Percentiles rank a stretch among this genome's conserved stretches.
These are phyloP conservation scores for Athetis lepigone DNA, from an alignment of 2,888 invertebrate species.

Conservation along the genomic window DNA sequence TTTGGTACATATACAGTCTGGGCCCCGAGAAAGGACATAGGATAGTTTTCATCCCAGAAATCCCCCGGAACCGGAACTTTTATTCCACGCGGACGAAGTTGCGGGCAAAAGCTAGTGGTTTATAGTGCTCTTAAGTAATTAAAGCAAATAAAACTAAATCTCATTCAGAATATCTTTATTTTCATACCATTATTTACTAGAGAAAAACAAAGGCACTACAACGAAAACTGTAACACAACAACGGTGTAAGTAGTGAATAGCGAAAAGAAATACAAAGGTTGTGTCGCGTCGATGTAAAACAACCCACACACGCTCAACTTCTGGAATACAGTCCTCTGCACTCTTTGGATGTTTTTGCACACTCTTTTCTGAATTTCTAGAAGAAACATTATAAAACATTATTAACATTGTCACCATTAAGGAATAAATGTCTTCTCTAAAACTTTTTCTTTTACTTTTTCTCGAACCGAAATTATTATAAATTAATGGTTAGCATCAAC, in stretches of 20 bases:
- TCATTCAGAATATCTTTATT: neutral
- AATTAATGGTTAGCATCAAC: too few relatives aligned
- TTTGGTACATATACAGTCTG: too few relatives aligned
- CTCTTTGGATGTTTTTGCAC: conserved; percentile 19
- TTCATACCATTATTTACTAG: neutral
- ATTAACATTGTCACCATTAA: neutral
- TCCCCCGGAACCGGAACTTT: too few relatives aligned
- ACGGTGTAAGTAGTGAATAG: conserved; percentile 16
- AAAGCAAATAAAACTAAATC: neutral
- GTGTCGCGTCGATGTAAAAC: conserved; percentile 18
- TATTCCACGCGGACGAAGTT: too few relatives aligned
- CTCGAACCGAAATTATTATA: too few relatives aligned
- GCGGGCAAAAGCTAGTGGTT: too few relatives aligned
- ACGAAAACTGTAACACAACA: conserved; percentile 25
- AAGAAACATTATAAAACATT: neutral
- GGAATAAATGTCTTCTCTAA: too few relatives aligned
- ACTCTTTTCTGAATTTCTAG: conserved; percentile 19
- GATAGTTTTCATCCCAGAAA: too few relatives aligned
- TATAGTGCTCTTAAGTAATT: too few relatives aligned
- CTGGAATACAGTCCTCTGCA: conserved; percentile 10
- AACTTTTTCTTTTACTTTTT: too few relatives aligned
- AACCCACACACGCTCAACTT: conserved; percentile 15
- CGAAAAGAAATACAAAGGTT: conserved; percentile 12
- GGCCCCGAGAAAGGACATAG: too few relatives aligned
- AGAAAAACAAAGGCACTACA: neutral